phyloP scores from a whole-genome alignment of 1,140 invertebrate genomes.

The Rhagoletis zephyria region DNA sequence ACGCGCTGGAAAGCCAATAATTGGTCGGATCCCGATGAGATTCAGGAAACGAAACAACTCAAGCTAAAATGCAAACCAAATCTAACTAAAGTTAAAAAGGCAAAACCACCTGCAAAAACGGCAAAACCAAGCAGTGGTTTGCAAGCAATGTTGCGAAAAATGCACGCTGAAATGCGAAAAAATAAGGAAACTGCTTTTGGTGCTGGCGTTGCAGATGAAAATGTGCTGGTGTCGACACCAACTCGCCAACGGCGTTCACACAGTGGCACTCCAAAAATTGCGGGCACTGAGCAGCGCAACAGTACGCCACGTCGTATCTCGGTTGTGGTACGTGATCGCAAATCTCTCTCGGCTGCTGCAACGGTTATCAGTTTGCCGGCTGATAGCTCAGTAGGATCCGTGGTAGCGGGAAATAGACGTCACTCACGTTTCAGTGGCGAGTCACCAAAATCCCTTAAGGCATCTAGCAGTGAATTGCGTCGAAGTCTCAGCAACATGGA shows the following conservation, averaged over 20 bases:
- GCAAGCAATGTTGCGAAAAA: slow-evolving; percentile 64
- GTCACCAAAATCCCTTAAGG: not conserved
- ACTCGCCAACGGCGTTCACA: slow-evolving; percentile 47
- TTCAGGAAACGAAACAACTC: slow-evolving; percentile 56
- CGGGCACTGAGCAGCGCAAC: not conserved
- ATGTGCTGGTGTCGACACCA: slow-evolving; percentile 19
- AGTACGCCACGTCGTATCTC: slow-evolving; percentile 36
- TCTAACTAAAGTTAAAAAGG: slow-evolving; percentile 56
- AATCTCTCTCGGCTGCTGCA: slow-evolving; percentile 54
- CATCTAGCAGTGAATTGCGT: not conserved
- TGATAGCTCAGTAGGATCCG: not conserved
- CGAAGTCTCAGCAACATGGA: slow-evolving; percentile 29
- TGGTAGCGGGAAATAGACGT: not conserved
- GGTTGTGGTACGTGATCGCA: slow-evolving; percentile 55
- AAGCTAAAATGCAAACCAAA: slow-evolving; percentile 56
- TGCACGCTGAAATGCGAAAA: slow-evolving; percentile 62
- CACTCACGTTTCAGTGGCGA: not conserved
- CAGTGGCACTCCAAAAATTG: not conserved
- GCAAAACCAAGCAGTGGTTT: slow-evolving; percentile 62
- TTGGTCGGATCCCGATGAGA: slow-evolving; percentile 75
- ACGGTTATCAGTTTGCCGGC: slow-evolving; percentile 53
- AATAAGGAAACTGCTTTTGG: slow-evolving; percentile 40
- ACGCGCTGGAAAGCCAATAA: slow-evolving; percentile 73
- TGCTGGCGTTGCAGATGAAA: not conserved
- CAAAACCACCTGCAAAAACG: slow-evolving; percentile 55